Conservation (phyloP, 2,888 invertebrate genomes). For the Selenia dentaria region DNA sequence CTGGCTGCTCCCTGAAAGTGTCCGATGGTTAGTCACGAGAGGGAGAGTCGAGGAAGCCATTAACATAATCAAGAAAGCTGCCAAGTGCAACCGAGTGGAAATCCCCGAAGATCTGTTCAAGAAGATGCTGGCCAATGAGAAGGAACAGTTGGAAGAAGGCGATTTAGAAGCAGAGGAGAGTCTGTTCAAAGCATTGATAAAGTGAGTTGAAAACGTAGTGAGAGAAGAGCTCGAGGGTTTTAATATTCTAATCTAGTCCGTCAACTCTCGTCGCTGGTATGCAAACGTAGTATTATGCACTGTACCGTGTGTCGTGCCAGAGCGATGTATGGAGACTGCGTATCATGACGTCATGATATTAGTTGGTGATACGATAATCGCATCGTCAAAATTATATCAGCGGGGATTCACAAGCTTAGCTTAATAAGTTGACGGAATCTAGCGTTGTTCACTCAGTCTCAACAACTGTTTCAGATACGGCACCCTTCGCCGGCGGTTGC, state of each 20-base stretch:
- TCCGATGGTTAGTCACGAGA: slow-evolving; percentile 90
- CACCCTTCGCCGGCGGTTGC: slow-evolving; percentile 63
- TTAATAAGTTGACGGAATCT: background rate
- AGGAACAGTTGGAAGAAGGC: slow-evolving; percentile 51
- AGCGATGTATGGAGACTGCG: too few species aligned
- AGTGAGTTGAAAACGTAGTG: slow-evolving; percentile 46
- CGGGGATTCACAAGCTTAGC: too few species aligned
- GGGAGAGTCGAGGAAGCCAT: slow-evolving; percentile 86
- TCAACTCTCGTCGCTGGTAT: background rate
- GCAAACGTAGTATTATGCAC: too few species aligned
- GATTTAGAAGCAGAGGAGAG: slow-evolving; percentile 60
- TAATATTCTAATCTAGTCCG: too few species aligned
- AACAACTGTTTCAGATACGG: slow-evolving; percentile 50
- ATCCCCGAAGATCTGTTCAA: slow-evolving; percentile 76
- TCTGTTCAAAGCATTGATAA: slow-evolving; percentile 59
- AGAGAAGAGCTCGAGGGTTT: too few species aligned
- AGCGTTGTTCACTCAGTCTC: background rate
- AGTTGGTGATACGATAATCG: too few species aligned
- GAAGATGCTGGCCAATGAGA: slow-evolving; percentile 57
- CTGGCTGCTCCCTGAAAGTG: slow-evolving; percentile 89
- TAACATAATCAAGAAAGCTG: slow-evolving; percentile 84
- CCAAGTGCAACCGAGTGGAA: slow-evolving; percentile 82
- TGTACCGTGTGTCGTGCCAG: too few species aligned
- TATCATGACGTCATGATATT: too few species aligned
- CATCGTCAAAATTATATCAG: too few species aligned